Evolutionary conservation across 2,888 invertebrate genomes (phyloP).

Genomic region (Tillus elongatus): DNA sequence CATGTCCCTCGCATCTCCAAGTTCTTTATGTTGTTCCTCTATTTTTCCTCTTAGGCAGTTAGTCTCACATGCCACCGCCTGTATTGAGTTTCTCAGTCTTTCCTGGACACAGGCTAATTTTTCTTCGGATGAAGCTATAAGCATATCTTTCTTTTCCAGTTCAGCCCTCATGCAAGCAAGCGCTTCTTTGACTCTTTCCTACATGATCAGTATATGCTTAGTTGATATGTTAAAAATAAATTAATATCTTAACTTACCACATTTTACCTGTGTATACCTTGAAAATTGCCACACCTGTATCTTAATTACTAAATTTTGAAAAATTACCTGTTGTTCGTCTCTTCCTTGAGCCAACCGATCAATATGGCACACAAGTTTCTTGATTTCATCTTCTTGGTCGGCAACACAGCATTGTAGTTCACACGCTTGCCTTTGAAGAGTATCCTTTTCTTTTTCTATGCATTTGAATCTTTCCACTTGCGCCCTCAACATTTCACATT

Average conservation of each 20-base stretch:
- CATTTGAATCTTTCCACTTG: slow-evolving; percentile 31
- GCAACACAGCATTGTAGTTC: slow-evolving; percentile 48
- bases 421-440: slow-evolving; percentile 44
- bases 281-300: slow-evolving; percentile 5
- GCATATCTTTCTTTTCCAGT: slow-evolving; percentile 32
- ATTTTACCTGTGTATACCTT: background rate
- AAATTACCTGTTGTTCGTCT: slow-evolving; percentile 36
- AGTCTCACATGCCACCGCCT: slow-evolving; percentile 31
- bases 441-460: slow-evolving; percentile 45
- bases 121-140: slow-evolving; percentile 34
- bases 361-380: slow-evolving; percentile 46
- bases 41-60: slow-evolving; percentile 28
- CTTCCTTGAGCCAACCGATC: slow-evolving; percentile 40
- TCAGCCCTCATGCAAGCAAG: slow-evolving; percentile 32
- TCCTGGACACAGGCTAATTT: slow-evolving; percentile 32
- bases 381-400: slow-evolving; percentile 51
- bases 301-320: slow-evolving; percentile 10
- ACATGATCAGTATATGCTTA: too few relatives aligned
- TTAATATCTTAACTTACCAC: background rate
- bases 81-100: slow-evolving; percentile 32
- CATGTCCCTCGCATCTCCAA: slow-evolving; percentile 2
- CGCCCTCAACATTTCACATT: slow-evolving; percentile 29
- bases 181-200: slow-evolving; percentile 33
- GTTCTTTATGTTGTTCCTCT: slow-evolving; percentile 19
- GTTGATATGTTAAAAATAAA: background rate